Evolutionary conservation across 2,888 invertebrate species (phyloP), one percentile per base, ranked within the genome.

Genomic region (Malachius bipustulatus): DNA sequence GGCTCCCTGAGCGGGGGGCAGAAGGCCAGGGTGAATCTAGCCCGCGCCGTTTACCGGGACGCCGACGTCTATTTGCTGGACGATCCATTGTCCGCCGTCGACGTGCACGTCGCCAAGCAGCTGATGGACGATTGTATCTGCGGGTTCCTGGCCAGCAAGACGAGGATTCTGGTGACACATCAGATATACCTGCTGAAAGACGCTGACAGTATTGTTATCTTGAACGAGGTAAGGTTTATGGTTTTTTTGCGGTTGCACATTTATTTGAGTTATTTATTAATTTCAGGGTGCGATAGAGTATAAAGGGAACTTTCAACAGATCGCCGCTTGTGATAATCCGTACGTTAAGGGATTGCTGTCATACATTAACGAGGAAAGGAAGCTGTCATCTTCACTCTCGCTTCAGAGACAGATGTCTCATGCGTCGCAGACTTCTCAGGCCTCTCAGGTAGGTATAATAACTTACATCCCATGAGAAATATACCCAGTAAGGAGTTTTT

Each of bases 61-160:
- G 77, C 83, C 0, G 83, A 87, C 43, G 77, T 89, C 41, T 89
- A 87, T 54, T 61, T 90, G 8, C 63, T 91, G 34, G 90, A 90
- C 58, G 90, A 90, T 63, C 89, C 90, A 0, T 64, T 90, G 12
- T 80, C 85, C 41, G 89, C 90, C 0, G 89, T 90, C 6, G 90
- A 90, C 63, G 73, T 87, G 0, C 82, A 83, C 56, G 89, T 90
- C 2, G 84, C 87, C 1, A 73, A 82, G 1, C 82, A 87, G 59
- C 67, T 90, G 46, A 90, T 89, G 62, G 82, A 89, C 52, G 72
- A 79, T 51, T 85, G 82, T 51, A 69, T 83, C 34, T 66, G 60
- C 4, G 62, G 63, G 2, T 60, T 63, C 29, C 46, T 68, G 41
- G 59, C 63, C 3, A 62, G 73, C 40, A 71, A 77, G 51, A 78